phyloP scores from a whole-genome alignment of 92 coral and sea anemone genomes.

The Phymanthus crucifer region DNA sequence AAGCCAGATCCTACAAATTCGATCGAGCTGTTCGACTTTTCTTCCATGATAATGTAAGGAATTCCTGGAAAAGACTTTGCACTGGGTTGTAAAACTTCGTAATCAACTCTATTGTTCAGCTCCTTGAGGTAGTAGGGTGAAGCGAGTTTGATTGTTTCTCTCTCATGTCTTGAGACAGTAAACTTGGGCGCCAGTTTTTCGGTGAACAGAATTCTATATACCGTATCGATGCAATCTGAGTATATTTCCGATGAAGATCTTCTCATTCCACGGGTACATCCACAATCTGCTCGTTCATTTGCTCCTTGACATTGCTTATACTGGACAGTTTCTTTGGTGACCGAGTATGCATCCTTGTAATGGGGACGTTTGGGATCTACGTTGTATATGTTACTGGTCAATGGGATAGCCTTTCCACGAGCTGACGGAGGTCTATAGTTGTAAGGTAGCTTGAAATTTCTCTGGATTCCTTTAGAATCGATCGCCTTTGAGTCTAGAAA shows the following conservation, averaged over 20 bases:
- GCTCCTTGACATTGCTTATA: slow-evolving; percentile 88
- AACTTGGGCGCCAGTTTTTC: slow-evolving; percentile 82
- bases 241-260: slow-evolving; percentile 69
- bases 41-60: slow-evolving; percentile 55
- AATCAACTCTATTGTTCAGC: slow-evolving; percentile 81
- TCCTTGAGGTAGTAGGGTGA: slow-evolving; percentile 91
- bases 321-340: slow-evolving; percentile 73
- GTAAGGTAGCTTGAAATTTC: slow-evolving; percentile 70
- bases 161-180: slow-evolving; percentile 59
- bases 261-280: slow-evolving; percentile 68
- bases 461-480: slow-evolving; percentile 69
- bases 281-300: slow-evolving; percentile 71
- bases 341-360: slow-evolving; percentile 72
- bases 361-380: slow-evolving; percentile 89
- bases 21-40: slow-evolving; percentile 75
- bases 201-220: slow-evolving; percentile 69
- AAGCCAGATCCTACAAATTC: slow-evolving; percentile 90
- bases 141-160: slow-evolving; percentile 46
- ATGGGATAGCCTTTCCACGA: slow-evolving; percentile 93
- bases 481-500: slow-evolving; percentile 53
- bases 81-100: slow-evolving; percentile 53
- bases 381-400: slow-evolving; percentile 83
- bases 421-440: slow-evolving; percentile 96
- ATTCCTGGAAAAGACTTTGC: slow-evolving; percentile 37
- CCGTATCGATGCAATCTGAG: slow-evolving; percentile 91